Evolutionary conservation across 2,797 vertebrate species (phyloP).

Genomic region (Pelobates cultripes): DNA sequence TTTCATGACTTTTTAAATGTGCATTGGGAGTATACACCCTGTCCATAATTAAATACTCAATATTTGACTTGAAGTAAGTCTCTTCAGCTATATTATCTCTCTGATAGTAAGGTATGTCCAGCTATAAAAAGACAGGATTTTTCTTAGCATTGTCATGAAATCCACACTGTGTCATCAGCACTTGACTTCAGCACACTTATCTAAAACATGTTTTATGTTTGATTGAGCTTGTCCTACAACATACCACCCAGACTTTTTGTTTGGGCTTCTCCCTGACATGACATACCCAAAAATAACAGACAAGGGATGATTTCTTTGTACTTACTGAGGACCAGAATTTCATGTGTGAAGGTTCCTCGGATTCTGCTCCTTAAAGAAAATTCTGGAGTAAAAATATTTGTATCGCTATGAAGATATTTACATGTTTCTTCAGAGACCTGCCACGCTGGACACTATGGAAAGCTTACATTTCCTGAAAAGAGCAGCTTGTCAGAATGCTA

Average conservation of each 20-base stretch:
- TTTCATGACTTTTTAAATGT: too few relatives aligned
- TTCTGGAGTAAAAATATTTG: not conserved
- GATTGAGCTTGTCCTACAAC: not conserved
- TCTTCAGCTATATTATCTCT: too few relatives aligned
- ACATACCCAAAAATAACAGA: slow-evolving; percentile 7
- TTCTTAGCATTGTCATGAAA: too few relatives aligned
- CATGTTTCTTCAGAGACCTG: slow-evolving; percentile 28
- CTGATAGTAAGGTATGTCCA: too few relatives aligned
- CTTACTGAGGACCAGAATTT: slow-evolving; percentile 28
- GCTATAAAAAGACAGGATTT: too few relatives aligned
- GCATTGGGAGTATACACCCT: too few relatives aligned
- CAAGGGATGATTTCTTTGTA: not conserved
- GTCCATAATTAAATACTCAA: too few relatives aligned
- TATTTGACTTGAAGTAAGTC: too few relatives aligned
- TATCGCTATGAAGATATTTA: not conserved
- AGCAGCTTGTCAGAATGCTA: slow-evolving; percentile 20
- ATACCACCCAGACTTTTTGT: not conserved
- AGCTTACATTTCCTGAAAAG: slow-evolving; percentile 25
- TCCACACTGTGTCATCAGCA: too few relatives aligned
- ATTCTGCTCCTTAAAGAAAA: not conserved
- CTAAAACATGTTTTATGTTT: not conserved
- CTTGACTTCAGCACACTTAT: not conserved
- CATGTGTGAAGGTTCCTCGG: not conserved
- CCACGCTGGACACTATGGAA: slow-evolving; percentile 39
- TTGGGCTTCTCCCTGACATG: not conserved